These are phyloP conservation scores for Turdus rufiventris DNA, from an alignment of 2,113 vertebrate genomes.

Conservation along the genomic window DNA sequence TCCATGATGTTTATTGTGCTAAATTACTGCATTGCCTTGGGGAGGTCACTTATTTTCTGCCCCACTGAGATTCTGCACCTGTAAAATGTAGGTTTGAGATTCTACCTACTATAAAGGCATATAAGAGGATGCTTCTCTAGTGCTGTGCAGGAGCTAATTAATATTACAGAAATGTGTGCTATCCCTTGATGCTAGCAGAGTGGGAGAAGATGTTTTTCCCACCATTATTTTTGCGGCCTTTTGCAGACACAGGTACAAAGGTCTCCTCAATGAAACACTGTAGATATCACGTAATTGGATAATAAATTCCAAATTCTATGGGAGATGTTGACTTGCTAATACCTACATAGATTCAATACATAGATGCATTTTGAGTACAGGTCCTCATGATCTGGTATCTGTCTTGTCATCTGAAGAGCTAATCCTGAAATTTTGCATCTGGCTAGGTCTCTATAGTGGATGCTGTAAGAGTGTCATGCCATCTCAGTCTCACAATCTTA, in stretches of 20 bases:
- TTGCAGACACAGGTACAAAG: neutral
- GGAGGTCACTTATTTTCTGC: neutral
- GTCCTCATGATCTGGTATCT: neutral
- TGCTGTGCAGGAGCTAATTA: neutral
- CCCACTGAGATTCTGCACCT: neutral
- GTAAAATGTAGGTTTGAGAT: neutral
- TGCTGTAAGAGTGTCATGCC: neutral
- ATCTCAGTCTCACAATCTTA: neutral
- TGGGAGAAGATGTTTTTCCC: neutral
- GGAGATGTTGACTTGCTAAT: neutral
- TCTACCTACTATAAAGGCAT: neutral
- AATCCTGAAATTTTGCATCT: neutral
- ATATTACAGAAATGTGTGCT: neutral
- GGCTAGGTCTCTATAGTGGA: neutral
- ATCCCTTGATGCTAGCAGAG: neutral
- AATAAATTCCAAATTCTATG: neutral
- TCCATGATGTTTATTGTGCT: neutral
- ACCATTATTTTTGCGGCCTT: neutral
- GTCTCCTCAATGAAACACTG: neutral
- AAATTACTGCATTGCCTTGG: neutral
- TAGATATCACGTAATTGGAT: neutral
- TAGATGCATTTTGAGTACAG: neutral
- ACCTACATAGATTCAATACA: neutral
- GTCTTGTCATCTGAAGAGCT: neutral
- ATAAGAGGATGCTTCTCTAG: neutral